Conservation (phyloP, 2,113 vertebrate genomes). For the Taxidea taxus region DNA sequence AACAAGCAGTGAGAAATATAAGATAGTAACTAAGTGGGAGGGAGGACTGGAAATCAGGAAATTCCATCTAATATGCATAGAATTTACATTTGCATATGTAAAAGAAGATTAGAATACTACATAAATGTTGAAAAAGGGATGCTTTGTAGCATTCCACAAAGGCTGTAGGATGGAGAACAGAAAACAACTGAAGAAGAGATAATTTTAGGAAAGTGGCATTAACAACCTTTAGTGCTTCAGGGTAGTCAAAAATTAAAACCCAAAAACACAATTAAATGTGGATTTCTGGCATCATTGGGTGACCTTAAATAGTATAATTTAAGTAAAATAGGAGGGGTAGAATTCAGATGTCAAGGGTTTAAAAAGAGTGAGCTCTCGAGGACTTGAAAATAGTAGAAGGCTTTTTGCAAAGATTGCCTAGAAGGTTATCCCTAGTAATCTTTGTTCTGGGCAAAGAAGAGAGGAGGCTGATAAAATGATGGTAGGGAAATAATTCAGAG, state of each 20-base stretch:
- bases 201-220: not conserved
- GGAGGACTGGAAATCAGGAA: not conserved
- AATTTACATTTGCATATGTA: not conserved
- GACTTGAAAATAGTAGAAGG: not conserved
- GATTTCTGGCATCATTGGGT: not conserved
- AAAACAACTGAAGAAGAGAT: not conserved
- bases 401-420: not conserved
- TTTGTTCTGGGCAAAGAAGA: conserved; percentile 1
- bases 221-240: not conserved
- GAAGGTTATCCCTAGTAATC: not conserved
- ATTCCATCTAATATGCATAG: not conserved
- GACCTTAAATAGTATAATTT: not conserved
- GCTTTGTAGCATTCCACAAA: not conserved
- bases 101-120: not conserved
- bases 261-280: not conserved
- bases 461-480: not conserved
- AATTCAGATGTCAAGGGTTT: not conserved
- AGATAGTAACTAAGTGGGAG: not conserved
- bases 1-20: not conserved
- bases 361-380: not conserved
- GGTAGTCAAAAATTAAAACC: not conserved
- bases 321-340: not conserved
- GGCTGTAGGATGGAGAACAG: not conserved
- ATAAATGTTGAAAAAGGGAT: not conserved
- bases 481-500: not conserved